Evolutionary conservation across 2,797 vertebrate genomes (phyloP).

Genomic region (Poecilia velifera): DNA sequence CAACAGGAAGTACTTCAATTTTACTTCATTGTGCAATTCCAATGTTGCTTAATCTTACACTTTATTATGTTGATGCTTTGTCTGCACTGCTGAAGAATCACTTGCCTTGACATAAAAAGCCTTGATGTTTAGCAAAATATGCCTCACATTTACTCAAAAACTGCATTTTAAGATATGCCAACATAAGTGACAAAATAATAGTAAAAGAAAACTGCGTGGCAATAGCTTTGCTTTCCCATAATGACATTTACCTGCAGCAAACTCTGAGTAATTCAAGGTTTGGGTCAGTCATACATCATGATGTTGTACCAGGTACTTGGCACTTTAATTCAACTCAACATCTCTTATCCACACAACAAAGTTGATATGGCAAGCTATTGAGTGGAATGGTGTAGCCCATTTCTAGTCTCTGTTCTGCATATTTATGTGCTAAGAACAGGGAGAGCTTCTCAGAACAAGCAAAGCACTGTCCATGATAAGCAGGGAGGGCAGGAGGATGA

Average conservation of each 20-base stretch:
- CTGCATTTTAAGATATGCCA: neutral
- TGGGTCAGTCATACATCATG: neutral
- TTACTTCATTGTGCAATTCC: too few relatives aligned
- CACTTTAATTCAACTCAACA: neutral
- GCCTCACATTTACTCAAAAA: neutral
- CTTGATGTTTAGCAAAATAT: neutral
- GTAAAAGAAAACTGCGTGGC: neutral
- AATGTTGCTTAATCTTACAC: neutral
- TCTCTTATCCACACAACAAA: neutral
- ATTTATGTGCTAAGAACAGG: neutral
- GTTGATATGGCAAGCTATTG: neutral
- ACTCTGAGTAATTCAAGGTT: neutral
- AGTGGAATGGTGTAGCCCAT: neutral
- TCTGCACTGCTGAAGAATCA: neutral
- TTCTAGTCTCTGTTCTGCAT: neutral
- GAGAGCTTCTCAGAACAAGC: slow-evolving; percentile 19
- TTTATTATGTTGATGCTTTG: neutral
- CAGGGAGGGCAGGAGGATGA: slow-evolving; percentile 9
- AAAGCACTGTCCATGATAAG: slow-evolving; percentile 15
- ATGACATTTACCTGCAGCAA: neutral
- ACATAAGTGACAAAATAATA: neutral
- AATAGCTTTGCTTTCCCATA: neutral
- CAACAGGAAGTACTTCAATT: too few relatives aligned
- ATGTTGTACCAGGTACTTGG: neutral
- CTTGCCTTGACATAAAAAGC: neutral